Evolutionary conservation across 1,140 invertebrate species (phyloP), one percentile per base, ranked within the genome.

Genomic region (Ephestia elutella): DNA sequence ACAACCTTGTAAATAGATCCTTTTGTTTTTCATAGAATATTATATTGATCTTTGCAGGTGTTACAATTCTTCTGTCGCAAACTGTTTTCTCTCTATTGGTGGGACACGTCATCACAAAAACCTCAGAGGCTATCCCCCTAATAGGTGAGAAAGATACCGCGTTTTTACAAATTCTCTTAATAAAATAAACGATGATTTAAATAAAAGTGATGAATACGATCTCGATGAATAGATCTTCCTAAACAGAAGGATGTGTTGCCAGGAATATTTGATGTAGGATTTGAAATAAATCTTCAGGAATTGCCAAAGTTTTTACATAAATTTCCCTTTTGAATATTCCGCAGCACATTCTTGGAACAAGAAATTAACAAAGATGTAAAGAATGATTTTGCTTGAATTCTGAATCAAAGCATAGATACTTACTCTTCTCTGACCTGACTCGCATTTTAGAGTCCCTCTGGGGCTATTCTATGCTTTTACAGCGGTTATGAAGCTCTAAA

Each of bases 51-150:
- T 92, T 95, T 95, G 79, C 95, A 98, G 97, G 96, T 94, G 96
- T 99, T 88, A 99, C 97, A 91, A 99, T 99, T 92, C 95, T 99
- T 90, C 96, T 99, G 90, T 99, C 98, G 84, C 94, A 99, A 93
- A 99, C 97, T 91, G 97, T 99, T 90, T 99, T 99, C 93, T 98
- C 98, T 90, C 93, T 99, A 91, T 94, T 99, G 93, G 94, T 99
- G 91, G 96, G 95, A 89, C 93, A 97, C 93, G 94, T 97, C 85
- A 97, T 98, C 90, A 98, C 97, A 89, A 96, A 97, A 91, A 98
- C 97, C 83, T 98, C 96, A 86, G 97, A 99, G 88, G 96, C 97
- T 83, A 94, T 99, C 86, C 97, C 97, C 83, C 92, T 99, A 85
- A 97, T 99, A 95, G 97, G 97, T 98, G 93, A 90, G 88, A 84